A percentile compares a stretch with the other conserved stretches of the same genome.
phyloP scores from a whole-genome alignment of 1,140 invertebrate genomes.

The Drosophila rhopaloa region DNA sequence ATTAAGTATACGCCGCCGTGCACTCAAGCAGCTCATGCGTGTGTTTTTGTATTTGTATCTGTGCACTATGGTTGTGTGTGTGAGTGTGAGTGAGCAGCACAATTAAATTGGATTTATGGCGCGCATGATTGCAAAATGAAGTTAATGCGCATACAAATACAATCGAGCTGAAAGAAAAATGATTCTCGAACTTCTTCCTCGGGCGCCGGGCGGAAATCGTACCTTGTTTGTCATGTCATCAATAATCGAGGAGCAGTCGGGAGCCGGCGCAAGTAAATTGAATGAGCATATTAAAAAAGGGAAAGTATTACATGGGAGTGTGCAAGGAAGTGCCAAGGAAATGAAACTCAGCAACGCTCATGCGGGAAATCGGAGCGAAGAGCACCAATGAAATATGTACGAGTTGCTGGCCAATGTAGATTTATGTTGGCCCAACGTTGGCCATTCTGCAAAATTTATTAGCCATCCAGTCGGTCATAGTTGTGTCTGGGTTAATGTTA shows the following conservation, averaged over 20 bases:
- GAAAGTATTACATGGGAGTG: constrained; percentile 72
- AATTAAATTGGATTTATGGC: constrained; percentile 82
- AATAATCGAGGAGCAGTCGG: constrained; percentile 61
- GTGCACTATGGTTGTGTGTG: constrained; percentile 12
- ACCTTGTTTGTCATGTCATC: constrained; percentile 83
- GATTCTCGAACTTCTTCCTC: constrained; percentile 56
- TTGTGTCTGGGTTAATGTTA: constrained; percentile 42
- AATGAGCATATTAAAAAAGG: constrained; percentile 79
- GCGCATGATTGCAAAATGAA: constrained; percentile 80
- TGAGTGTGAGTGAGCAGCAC: constrained; percentile 47
- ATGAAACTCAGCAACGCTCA: constrained; percentile 48
- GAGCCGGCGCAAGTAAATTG: constrained; percentile 58
- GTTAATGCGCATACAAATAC: constrained; percentile 78
- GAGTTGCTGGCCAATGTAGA: constrained; percentile 60
- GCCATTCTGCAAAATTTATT: constrained; percentile 68
- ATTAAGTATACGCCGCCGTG: constrained; percentile 76
- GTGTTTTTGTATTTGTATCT: constrained; percentile 25
- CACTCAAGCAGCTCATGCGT: constrained; percentile 51
- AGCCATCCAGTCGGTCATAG: constrained; percentile 40
- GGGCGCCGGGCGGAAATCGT: constrained; percentile 61
- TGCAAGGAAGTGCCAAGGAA: constrained; percentile 73
- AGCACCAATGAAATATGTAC: constrained; percentile 70
- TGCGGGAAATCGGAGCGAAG: constrained; percentile 20
- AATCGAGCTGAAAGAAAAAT: constrained; percentile 72
- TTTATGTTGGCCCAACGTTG: constrained; percentile 56